Conservation (phyloP, 2,797 vertebrate genomes). For the Saxicola maurus region DNA sequence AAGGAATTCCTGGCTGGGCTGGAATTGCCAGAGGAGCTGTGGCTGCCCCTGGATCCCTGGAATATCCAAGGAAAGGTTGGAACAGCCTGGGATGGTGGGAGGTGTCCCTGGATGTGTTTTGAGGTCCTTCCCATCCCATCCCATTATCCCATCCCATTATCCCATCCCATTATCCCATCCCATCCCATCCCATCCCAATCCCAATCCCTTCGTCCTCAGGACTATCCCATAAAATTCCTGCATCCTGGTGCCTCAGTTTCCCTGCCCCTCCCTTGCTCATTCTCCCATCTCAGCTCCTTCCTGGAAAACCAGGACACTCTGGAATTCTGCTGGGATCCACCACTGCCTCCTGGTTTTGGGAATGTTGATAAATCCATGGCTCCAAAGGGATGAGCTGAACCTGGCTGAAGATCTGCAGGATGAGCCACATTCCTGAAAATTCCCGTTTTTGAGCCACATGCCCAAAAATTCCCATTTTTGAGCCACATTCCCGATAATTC, state of each 20-base stretch:
- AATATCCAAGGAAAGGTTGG: not conserved
- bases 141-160: not conserved
- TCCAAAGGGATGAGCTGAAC: rapidly evolving
- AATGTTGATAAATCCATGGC: rapidly evolving
- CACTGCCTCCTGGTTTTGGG: rapidly evolving
- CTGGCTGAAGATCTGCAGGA: rapidly evolving
- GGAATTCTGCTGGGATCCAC: not conserved
- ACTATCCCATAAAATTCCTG: not conserved
- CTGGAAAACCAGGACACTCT: rapidly evolving
- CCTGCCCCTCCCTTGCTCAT: not conserved
- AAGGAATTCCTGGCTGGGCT: not conserved
- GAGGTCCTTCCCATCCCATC: not conserved
- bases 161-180: not conserved
- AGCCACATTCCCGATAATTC: not conserved
- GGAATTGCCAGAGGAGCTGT: not conserved
- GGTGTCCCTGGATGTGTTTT: not conserved
- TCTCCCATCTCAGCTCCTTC: not conserved
- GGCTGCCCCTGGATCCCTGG: not conserved
- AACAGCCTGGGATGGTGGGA: not conserved
- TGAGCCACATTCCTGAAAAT: not conserved
- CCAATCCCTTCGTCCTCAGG: not conserved
- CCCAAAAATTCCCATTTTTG: not conserved
- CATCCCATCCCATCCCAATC: not conserved
- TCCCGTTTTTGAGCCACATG: no score
- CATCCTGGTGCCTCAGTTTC: not conserved